A percentile compares a stretch with the other conserved stretches of the same genome.
phyloP scores from a whole-genome alignment of 2,888 invertebrate genomes.

The Dioctria rufipes region DNA sequence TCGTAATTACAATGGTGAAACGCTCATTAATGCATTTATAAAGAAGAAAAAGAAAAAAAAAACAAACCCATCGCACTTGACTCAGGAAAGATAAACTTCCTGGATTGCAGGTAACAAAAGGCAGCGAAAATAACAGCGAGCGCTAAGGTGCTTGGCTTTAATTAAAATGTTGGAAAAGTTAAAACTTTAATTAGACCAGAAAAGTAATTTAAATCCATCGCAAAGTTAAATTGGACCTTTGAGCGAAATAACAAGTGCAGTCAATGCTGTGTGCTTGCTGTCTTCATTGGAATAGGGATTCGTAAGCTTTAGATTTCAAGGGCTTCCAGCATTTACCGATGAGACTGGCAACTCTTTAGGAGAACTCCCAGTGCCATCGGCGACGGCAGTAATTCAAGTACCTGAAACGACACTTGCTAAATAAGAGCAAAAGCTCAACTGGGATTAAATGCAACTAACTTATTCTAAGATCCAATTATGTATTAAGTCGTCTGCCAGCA shows the following conservation, averaged over 20 bases:
- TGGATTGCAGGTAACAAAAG: background rate
- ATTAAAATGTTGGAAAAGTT: slow-evolving; percentile 29
- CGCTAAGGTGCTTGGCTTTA: slow-evolving; percentile 3
- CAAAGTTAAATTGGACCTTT: slow-evolving; percentile 36
- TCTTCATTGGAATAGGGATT: background rate
- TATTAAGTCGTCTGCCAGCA: background rate
- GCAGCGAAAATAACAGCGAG: slow-evolving; percentile 25
- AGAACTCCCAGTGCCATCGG: background rate
- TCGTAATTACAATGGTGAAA: slow-evolving; percentile 32
- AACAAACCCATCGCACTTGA: background rate
- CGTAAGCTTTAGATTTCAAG: slow-evolving; percentile 8
- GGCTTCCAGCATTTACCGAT: slow-evolving; percentile 12
- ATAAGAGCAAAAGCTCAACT: background rate
- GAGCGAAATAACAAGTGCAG: slow-evolving; percentile 18
- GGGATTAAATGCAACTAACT: background rate
- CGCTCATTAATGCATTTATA: slow-evolving; percentile 23
- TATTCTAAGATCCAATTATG: background rate
- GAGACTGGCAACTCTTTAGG: background rate
- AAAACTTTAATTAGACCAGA: slow-evolving; percentile 28
- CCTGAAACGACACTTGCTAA: background rate
- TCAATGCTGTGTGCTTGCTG: background rate
- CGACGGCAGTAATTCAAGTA: too few relatives aligned
- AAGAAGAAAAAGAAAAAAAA: background rate
- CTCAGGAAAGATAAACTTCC: slow-evolving; percentile 22
- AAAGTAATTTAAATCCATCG: slow-evolving; percentile 41